Evolutionary conservation across 2,797 vertebrate genomes (phyloP), one percentile per base, ranked within the genome.

Genomic region (Ctenosaura bakeri): DNA sequence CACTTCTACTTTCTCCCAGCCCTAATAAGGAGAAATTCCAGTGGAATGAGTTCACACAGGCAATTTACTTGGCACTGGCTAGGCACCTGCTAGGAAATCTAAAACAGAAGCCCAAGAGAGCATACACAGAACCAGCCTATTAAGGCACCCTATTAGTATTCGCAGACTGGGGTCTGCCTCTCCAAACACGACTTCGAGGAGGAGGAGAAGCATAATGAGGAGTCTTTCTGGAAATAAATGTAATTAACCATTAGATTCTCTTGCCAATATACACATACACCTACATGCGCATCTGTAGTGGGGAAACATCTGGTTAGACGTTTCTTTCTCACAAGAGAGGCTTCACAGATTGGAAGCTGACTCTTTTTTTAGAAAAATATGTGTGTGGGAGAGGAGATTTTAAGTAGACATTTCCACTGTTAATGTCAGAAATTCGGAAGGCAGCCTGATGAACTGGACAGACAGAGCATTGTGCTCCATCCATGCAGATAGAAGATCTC

Each of bases 141-240:
- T 69, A 35, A 56, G 73, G 59, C 0, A n/a, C 32, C 64, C 84
- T 85, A 77, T 95, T 90, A 91, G 93, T 91, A 93, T 88, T 82
- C 78, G 42, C 42, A 46, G 42, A 86, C 46, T 46, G 87, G 81
- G 81, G 87, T 81, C 4, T 80, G 6, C 90, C 84, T 95, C 92
- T 92, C 89, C 74, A 93, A 91, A 91, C 92, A 83, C 82, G 9
- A 71, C 80, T 88, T 84, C 89, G 42, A 46, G 42, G 83, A 92
- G 89, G 35, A 29, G 86, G 18, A 20, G 52, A 38, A 64, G 56
- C 10, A 73, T 92, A 77, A 94, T 91, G 87, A 90, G 77, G 85
- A 92, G 76, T 52, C 87, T 92, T 95, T 93, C 93, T 93, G 9
- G 91, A 95, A 95, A 89, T 18, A 74, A 4, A 88, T 81, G 56